Evolutionary conservation across 2,888 invertebrate genomes (phyloP), one percentile per base, ranked within the genome.

Genomic region (Nephrotoma flavescens): DNA sequence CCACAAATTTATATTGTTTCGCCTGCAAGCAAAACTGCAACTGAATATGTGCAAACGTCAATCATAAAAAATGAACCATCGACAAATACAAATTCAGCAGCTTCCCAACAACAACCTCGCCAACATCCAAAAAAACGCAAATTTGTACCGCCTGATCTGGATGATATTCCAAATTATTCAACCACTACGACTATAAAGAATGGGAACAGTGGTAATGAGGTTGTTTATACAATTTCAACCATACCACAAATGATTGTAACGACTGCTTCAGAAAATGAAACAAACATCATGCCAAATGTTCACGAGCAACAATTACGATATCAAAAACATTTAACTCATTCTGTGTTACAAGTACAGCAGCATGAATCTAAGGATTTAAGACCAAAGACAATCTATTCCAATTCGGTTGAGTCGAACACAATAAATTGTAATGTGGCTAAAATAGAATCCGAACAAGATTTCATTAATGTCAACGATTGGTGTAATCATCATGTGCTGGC

Each of bases 381-480:
- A 7, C 19, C 71, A 19, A 71, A 71, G 11, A 71, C 71, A 31
- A 71, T 71, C 31, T 71, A 71, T 71, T 31, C 71, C 4, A 71
- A 31, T 71, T 71, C 71, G 9, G n/a, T 31, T 31, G 71, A 71
- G 9, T 31, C 71, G 11, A 71, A 71, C 31, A 31, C 71, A 71
- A 31, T 71, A 71, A 71, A 71, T 71, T 31, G 71, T 71, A 71
- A 71, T 71, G 71, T 31, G 71, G 71, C 71, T 31, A 71, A 45
- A 41, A 47, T 45, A 47, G 86, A 86, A 45, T 47, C 86, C 41
- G 86, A 44, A 86, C 44, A 45, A n/a, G 87, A 88, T 87, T 89
- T 92, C 91, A 94, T 98, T 88, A 97, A 98, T 92, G 93, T 98
- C 89, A 95, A 95, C 89, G 98, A 98, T 92, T 99, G 98, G 98